Conservation (phyloP, 2,797 vertebrate genomes). For the Microchirus variegatus region DNA sequence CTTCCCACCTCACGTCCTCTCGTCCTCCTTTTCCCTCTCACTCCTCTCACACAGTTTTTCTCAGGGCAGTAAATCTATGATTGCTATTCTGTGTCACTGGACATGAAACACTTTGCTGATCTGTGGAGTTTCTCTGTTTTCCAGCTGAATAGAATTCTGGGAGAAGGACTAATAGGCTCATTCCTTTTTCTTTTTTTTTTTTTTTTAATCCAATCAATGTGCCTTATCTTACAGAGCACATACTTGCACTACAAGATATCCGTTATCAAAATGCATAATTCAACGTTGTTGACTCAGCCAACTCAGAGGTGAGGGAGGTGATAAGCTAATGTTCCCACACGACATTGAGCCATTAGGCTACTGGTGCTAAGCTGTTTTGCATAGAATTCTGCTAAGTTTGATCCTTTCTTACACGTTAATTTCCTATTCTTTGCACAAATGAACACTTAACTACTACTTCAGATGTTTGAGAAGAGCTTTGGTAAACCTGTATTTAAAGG, state of each 20-base stretch:
- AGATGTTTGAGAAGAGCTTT: no score
- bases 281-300: neutral
- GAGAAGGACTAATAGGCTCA: slow-evolving; percentile 6
- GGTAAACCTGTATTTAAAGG: no score
- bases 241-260: neutral
- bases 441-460: no score
- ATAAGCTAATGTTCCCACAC: no score
- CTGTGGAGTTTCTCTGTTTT: slow-evolving; percentile 20
- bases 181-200: neutral
- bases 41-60: slow-evolving; percentile 11
- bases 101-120: slow-evolving; percentile 21
- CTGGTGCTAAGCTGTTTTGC: neutral
- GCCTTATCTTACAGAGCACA: slow-evolving; percentile 2
- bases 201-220: slow-evolving; percentile 11
- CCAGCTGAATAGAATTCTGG: neutral
- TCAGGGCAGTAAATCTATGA: neutral
- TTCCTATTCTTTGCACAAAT: no score
- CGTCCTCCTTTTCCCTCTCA: slow-evolving; percentile 3
- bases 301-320: neutral
- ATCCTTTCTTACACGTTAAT: no score
- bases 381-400: no score
- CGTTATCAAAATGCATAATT: neutral
- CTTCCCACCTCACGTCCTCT: slow-evolving; percentile 6
- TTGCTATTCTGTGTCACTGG: slow-evolving; percentile 28
- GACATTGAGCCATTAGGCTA: no score